A percentile compares a stretch with the other conserved stretches of the same genome.
phyloP scores from a whole-genome alignment of 1,140 invertebrate species.

The Cydia amplana region DNA sequence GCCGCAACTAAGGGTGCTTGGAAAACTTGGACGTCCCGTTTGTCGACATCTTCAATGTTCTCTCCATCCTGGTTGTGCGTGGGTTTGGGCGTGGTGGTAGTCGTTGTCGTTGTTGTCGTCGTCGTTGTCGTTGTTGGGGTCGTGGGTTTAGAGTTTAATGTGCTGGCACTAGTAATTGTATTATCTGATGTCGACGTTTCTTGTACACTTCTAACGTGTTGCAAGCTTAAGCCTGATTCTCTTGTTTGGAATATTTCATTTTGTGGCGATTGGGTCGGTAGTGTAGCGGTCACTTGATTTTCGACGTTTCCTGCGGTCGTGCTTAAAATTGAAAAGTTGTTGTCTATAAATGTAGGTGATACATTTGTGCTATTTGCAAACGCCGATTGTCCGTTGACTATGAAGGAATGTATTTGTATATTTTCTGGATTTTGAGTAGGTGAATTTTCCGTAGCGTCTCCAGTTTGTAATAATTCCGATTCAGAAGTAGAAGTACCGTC shows the following conservation, averaged over 20 bases:
- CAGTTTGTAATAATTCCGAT: slow-evolving; percentile 52
- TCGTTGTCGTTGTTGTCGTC: slow-evolving; percentile 76
- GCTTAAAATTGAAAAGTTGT: slow-evolving; percentile 70
- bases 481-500: slow-evolving; percentile 54
- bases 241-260: slow-evolving; percentile 70
- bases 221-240: slow-evolving; percentile 59
- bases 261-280: slow-evolving; percentile 63
- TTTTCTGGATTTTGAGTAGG: slow-evolving; percentile 47
- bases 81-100: slow-evolving; percentile 81
- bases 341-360: slow-evolving; percentile 59
- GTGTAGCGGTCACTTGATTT: slow-evolving; percentile 64
- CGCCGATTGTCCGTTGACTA: slow-evolving; percentile 73
- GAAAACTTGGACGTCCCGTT: slow-evolving; percentile 88
- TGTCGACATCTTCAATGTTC: slow-evolving; percentile 82
- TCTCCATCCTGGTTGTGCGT: slow-evolving; percentile 83
- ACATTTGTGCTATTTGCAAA: slow-evolving; percentile 61
- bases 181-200: slow-evolving; percentile 51
- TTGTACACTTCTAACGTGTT: slow-evolving; percentile 70
- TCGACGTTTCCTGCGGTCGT: slow-evolving; percentile 72
- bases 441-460: slow-evolving; percentile 44
- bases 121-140: slow-evolving; percentile 54
- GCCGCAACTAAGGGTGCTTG: slow-evolving; percentile 88
- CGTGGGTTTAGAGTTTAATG: slow-evolving; percentile 51
- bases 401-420: slow-evolving; percentile 71
- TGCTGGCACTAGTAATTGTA: slow-evolving; percentile 45